These are phyloP conservation scores for Ceryle rudis DNA, from an alignment of 2,797 vertebrate genomes.

Conservation along the genomic window DNA sequence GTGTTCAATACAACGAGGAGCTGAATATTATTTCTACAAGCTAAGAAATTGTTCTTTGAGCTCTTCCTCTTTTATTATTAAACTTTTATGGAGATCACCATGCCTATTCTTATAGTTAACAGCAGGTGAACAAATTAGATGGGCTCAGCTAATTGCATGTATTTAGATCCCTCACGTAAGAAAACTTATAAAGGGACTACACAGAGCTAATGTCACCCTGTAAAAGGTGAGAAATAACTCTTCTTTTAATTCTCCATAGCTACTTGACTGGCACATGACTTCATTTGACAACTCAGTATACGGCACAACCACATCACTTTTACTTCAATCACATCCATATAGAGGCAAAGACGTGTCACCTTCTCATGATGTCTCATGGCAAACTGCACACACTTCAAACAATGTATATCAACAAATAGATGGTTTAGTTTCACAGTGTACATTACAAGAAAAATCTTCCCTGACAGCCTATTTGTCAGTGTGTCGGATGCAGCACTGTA, in stretches of 20 bases:
- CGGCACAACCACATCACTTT: not conserved
- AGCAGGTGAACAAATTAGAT: not conserved
- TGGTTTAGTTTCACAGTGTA: slow-evolving; percentile 63
- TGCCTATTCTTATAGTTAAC: not conserved
- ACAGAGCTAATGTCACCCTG: not conserved
- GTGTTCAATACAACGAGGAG: not conserved
- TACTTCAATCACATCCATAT: not conserved
- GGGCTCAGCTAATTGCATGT: not conserved
- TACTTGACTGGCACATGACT: not conserved
- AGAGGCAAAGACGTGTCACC: not conserved
- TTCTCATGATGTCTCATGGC: slow-evolving; percentile 15
- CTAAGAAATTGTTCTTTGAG: not conserved
- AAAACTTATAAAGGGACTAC: not conserved
- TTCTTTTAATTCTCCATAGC: not conserved
- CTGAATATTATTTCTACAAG: not conserved
- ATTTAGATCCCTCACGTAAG: not conserved
- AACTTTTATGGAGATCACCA: not conserved
- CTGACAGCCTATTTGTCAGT: slow-evolving; percentile 67
- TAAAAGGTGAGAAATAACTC: not conserved
- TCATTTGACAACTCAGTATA: not conserved
- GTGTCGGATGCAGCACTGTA: slow-evolving; percentile 31
- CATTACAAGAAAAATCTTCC: slow-evolving; percentile 54
- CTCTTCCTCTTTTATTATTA: not conserved
- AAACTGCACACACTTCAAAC: slow-evolving; percentile 51
- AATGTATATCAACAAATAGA: slow-evolving; percentile 64